Evolutionary conservation across 2,888 invertebrate species (phyloP).

Genomic region (Pristionchus entomophagus): DNA sequence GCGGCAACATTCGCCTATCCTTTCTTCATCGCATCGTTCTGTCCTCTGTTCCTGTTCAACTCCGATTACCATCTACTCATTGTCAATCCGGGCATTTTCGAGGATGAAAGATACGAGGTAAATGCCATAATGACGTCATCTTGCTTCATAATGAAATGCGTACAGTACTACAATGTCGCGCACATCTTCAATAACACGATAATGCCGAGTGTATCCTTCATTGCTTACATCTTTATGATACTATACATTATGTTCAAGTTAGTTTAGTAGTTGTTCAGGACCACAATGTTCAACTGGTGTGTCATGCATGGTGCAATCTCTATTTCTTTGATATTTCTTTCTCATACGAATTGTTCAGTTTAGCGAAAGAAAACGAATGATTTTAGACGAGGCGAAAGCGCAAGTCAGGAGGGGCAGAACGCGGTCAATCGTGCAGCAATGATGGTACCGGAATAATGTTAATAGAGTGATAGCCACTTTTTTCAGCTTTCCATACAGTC

Average conservation of each 20-base stretch:
- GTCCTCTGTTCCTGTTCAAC: not conserved
- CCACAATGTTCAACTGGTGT: too few relatives aligned
- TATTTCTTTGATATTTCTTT: too few relatives aligned
- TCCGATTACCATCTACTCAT: not conserved
- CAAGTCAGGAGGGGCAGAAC: not conserved
- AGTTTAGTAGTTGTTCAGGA: too few relatives aligned
- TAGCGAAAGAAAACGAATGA: not conserved
- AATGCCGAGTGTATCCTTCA: not conserved
- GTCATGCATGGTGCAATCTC: too few relatives aligned
- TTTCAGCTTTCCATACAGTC: not conserved
- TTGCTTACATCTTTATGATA: not conserved
- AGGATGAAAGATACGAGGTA: not conserved
- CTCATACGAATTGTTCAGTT: not conserved
- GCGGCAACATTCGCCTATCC: not conserved
- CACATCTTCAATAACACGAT: not conserved
- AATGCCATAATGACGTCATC: too few relatives aligned
- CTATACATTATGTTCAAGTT: not conserved
- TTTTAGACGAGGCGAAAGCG: not conserved
- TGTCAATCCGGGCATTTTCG: not conserved
- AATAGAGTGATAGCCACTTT: not conserved
- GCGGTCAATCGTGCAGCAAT: not conserved
- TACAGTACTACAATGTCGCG: conserved; percentile 4
- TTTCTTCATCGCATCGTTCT: not conserved
- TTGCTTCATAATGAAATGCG: not conserved
- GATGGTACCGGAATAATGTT: not conserved